phyloP scores from a whole-genome alignment of 2,797 vertebrate genomes.

The Molossus alvarezi region DNA sequence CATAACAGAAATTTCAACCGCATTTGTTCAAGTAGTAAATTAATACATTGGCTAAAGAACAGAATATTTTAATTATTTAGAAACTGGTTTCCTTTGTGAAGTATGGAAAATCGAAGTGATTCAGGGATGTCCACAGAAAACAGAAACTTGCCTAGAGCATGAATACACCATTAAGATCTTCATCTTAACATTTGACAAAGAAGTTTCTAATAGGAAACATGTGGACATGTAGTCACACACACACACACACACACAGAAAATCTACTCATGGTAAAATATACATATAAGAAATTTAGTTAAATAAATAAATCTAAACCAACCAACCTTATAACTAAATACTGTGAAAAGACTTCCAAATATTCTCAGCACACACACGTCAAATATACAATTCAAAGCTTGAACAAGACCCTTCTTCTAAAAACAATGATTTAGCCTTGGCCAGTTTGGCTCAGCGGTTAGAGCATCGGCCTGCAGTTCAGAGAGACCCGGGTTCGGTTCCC shows the following conservation, averaged over 20 bases:
- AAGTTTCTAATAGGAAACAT: not conserved
- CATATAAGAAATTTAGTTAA: not conserved
- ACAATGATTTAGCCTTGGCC: no score
- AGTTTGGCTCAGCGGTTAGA: no score
- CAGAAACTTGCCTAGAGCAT: not conserved
- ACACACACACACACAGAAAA: not conserved
- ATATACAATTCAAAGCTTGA: not conserved
- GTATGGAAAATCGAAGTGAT: not conserved
- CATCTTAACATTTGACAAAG: not conserved
- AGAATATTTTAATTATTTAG: not conserved
- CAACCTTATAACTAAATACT: not conserved
- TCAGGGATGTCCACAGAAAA: not conserved
- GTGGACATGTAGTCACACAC: not conserved
- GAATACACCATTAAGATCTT: not conserved
- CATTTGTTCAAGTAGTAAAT: not conserved
- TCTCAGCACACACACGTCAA: not conserved
- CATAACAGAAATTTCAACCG: not conserved
- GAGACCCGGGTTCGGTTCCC: no score
- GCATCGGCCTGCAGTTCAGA: no score
- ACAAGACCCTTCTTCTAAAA: not conserved
- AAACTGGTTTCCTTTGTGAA: not conserved
- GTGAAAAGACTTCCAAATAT: not conserved
- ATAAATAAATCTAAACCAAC: slow-evolving; percentile 8
- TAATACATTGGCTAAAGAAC: not conserved
- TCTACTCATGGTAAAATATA: not conserved